A percentile compares a stretch with the other conserved stretches of the same genome.
phyloP scores from a whole-genome alignment of 2,888 invertebrate species.

The Ichneumoninae sp. region DNA sequence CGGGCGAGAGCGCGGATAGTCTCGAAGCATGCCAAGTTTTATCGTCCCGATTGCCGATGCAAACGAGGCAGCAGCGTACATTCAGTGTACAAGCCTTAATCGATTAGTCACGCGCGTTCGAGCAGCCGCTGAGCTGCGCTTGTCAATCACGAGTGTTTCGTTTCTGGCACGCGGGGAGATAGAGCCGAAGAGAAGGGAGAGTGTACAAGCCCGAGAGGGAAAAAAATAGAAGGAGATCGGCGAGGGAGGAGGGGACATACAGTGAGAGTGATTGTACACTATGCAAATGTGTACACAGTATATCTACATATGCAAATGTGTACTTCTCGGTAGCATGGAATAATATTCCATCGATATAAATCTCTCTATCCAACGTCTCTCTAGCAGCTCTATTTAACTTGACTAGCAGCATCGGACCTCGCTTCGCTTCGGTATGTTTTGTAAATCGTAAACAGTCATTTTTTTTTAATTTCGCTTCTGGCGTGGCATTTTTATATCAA shows the following conservation, averaged over 20 bases:
- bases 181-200: constrained; percentile 11
- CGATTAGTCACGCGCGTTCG: constrained; percentile 71
- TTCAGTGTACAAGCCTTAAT: constrained; percentile 58
- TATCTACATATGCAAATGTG: constrained; percentile 50
- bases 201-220: background rate
- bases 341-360: constrained; percentile 48
- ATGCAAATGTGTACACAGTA: constrained; percentile 53
- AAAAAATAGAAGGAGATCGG: constrained; percentile 5
- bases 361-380: constrained; percentile 26
- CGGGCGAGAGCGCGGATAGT: constrained; percentile 7
- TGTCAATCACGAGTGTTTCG: constrained; percentile 62
- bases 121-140: constrained; percentile 54
- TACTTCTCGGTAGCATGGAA: constrained; percentile 52
- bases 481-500: background rate
- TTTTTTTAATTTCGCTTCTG: background rate
- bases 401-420: background rate
- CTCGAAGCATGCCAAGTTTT: constrained; percentile 46
- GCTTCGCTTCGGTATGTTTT: background rate
- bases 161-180: constrained; percentile 53
- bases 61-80: constrained; percentile 44
- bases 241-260: constrained; percentile 2
- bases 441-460: background rate
- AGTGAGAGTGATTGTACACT: constrained; percentile 57
- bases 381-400: constrained; percentile 51
- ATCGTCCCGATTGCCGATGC: constrained; percentile 54